Conservation (phyloP, 1,140 invertebrate genomes). For the Drosophila auraria region DNA sequence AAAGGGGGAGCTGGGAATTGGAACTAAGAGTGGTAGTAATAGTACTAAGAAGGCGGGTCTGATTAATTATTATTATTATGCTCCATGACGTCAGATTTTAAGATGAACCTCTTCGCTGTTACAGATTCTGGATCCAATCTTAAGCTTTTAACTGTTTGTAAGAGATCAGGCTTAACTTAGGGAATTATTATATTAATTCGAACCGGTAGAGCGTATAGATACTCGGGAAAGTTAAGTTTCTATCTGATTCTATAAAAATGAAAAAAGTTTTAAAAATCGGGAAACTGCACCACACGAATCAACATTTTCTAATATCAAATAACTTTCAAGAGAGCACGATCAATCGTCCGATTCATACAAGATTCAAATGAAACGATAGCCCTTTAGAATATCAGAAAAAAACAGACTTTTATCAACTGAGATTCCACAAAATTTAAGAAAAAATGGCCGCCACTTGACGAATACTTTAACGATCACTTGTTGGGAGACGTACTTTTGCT, state of each 20-base stretch:
- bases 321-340: background rate
- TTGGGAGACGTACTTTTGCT: conserved; percentile 16
- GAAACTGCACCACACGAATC: background rate
- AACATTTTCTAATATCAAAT: background rate
- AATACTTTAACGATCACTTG: conserved; percentile 18
- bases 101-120: background rate
- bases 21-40: background rate
- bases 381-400: background rate
- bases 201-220: background rate
- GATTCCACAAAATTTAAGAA: background rate
- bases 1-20: conserved; percentile 4
- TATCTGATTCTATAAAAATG: background rate
- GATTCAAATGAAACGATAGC: background rate
- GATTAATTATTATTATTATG: conserved; percentile 19
- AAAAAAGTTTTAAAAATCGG: background rate
- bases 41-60: conserved; percentile 1
- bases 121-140: background rate
- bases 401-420: background rate
- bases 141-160: background rate
- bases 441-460: background rate
- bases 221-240: too few relatives aligned
- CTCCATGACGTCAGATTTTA: conserved; percentile 11
- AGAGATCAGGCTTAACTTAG: background rate
- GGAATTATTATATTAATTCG: too few relatives aligned
- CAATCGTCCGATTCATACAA: background rate